phyloP scores from a whole-genome alignment of 2,888 invertebrate species.

The Emmelina monodactyla region DNA sequence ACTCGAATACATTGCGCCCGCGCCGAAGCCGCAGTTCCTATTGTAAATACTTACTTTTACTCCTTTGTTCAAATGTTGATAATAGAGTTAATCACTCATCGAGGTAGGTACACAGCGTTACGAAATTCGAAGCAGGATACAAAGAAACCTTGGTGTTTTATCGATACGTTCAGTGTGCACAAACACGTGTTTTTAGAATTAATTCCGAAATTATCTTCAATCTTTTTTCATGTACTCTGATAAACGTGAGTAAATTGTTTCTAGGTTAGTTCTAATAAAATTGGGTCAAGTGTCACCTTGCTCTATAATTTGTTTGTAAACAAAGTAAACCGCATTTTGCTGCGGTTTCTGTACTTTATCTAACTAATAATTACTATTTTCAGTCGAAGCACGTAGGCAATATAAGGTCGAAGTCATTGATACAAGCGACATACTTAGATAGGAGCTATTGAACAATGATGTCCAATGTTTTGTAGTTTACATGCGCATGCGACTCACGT shows the following conservation, averaged over 20 bases:
- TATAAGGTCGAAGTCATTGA: constrained; percentile 8
- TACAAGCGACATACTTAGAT: not conserved
- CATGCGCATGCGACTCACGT: constrained; percentile 17
- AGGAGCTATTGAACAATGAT: constrained; percentile 1
- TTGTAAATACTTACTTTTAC: too few relatives aligned
- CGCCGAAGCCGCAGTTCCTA: not conserved
- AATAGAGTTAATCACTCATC: not conserved
- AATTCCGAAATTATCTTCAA: not conserved
- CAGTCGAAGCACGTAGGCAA: constrained; percentile 9
- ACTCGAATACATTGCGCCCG: not conserved
- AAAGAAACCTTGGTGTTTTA: not conserved
- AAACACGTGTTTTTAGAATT: too few relatives aligned
- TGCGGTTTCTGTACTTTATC: too few relatives aligned
- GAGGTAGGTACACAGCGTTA: not conserved
- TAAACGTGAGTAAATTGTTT: not conserved
- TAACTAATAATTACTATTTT: constrained; percentile 2
- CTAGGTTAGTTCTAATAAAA: not conserved
- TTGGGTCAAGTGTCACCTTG: not conserved
- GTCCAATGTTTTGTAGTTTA: too few relatives aligned
- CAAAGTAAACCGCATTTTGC: too few relatives aligned
- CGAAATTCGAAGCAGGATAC: not conserved
- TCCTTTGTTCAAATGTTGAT: too few relatives aligned
- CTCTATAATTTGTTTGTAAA: not conserved
- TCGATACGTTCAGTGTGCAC: too few relatives aligned
- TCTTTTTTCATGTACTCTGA: not conserved